Evolutionary conservation across 2,888 invertebrate species (phyloP).

Genomic region (Teleogryllus oceanicus): DNA sequence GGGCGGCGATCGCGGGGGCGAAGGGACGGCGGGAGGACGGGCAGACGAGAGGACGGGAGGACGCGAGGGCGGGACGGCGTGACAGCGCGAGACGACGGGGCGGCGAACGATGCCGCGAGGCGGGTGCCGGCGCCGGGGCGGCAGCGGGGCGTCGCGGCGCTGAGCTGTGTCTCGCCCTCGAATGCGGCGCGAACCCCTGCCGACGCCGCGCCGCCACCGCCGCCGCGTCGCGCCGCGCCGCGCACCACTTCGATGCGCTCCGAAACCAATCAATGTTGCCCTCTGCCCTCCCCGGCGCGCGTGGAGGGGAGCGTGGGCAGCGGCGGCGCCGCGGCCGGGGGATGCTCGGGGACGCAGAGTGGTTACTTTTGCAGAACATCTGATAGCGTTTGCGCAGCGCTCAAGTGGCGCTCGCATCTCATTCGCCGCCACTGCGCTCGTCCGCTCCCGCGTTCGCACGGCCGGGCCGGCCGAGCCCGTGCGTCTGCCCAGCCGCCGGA

Average conservation of each 20-base stretch:
- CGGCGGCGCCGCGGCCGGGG: neutral
- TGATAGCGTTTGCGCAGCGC: neutral
- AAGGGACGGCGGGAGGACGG: neutral
- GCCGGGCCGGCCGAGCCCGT: no score
- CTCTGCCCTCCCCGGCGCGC: neutral
- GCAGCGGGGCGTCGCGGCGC: neutral
- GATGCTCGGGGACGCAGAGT: neutral
- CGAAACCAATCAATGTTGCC: slow-evolving; percentile 9
- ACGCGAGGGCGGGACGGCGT: neutral
- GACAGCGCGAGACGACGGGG: neutral
- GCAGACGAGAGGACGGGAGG: neutral
- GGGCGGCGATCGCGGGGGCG: neutral
- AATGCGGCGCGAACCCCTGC: neutral
- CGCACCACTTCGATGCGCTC: slow-evolving; percentile 18
- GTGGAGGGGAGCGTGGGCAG: neutral
- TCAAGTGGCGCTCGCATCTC: neutral
- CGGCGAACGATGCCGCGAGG: neutral
- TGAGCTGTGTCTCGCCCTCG: neutral
- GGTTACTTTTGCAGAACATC: neutral
- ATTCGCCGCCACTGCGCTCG: neutral
- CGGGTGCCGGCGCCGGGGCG: neutral
- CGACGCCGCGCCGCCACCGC: no score
- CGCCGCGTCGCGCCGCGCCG: neutral
- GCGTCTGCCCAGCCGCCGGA: no score
- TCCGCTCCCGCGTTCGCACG: neutral